These are phyloP conservation scores for Eudasyphora cyanicolor DNA, from an alignment of 2,888 invertebrate genomes.

Conservation along the genomic window DNA sequence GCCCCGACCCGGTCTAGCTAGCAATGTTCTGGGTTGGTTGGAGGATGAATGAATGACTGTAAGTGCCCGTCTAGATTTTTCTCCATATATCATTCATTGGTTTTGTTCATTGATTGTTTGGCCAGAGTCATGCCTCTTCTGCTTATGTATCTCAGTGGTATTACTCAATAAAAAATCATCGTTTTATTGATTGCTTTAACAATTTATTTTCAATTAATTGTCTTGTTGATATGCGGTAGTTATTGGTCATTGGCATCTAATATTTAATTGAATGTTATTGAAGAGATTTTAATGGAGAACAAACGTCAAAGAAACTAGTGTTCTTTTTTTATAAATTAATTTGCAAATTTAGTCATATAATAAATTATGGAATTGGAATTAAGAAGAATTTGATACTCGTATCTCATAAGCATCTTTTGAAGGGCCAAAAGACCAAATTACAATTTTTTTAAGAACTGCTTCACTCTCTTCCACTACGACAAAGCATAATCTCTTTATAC, in stretches of 20 bases:
- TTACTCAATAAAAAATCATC: constrained; percentile 39
- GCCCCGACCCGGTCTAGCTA: neutral
- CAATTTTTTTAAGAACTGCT: too few species aligned
- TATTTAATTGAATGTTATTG: neutral
- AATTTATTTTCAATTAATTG: constrained; percentile 56
- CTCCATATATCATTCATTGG: neutral
- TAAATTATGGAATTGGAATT: too few species aligned
- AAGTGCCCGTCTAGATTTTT: neutral
- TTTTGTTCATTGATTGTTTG: constrained; percentile 17
- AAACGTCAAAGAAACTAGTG: neutral
- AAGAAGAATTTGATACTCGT: too few species aligned
- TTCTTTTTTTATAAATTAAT: neutral
- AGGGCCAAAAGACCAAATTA: too few species aligned
- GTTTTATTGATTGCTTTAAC: constrained; percentile 56
- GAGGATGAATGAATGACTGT: neutral
- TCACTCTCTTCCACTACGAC: too few species aligned
- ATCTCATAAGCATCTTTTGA: too few species aligned
- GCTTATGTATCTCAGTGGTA: neutral
- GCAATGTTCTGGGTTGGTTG: constrained; percentile 4
- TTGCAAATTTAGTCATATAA: too few species aligned
- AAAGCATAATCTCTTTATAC: too few species aligned
- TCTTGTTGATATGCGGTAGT: constrained; percentile 9
- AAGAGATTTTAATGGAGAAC: neutral
- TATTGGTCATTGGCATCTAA: neutral
- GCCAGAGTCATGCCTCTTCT: too few species aligned